Conservation (phyloP, 1,140 invertebrate species). For the Oryctes rhinoceros region DNA sequence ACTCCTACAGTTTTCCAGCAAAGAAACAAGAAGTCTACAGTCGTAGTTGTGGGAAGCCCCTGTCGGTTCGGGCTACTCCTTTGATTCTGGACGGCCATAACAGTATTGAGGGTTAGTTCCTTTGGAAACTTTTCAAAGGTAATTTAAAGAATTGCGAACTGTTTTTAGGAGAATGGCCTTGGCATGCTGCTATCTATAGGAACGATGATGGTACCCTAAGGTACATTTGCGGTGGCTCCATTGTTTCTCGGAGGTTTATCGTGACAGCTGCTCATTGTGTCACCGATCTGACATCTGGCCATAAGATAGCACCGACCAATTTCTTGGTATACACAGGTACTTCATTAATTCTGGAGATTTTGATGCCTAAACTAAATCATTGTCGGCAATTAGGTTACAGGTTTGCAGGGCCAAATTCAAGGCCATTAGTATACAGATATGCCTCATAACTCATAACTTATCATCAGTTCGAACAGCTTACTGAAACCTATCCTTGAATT, state of each 20-base stretch:
- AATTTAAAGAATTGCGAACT: not conserved
- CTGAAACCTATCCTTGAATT: no score
- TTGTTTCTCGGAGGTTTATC: conserved; percentile 62
- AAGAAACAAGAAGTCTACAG: not conserved
- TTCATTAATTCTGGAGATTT: no score
- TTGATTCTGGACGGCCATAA: conserved; percentile 56
- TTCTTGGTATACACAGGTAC: conserved; percentile 43
- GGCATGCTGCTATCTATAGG: conserved; percentile 42
- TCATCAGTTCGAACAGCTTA: not conserved
- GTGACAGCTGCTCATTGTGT: conserved; percentile 72
- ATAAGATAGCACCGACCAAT: not conserved
- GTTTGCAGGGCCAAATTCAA: no score
- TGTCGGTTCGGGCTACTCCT: conserved; percentile 52
- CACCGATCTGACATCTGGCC: conserved; percentile 19
- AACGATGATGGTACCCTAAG: conserved; percentile 2
- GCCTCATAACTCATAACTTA: not conserved
- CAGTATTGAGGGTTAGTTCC: conserved; percentile 54
- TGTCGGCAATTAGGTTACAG: no score
- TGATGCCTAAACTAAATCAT: no score
- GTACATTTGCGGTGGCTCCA: conserved; percentile 66
- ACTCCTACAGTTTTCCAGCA: not conserved
- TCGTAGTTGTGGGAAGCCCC: not conserved
- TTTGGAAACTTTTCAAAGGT: conserved; percentile 18
- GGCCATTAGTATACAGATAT: no score
- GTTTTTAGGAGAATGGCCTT: conserved; percentile 37